A percentile compares a stretch with the other conserved stretches of the same genome.
These are phyloP conservation scores for Drosophila fungiperda DNA, from an alignment of 2,888 invertebrate genomes.

Conservation along the genomic window DNA sequence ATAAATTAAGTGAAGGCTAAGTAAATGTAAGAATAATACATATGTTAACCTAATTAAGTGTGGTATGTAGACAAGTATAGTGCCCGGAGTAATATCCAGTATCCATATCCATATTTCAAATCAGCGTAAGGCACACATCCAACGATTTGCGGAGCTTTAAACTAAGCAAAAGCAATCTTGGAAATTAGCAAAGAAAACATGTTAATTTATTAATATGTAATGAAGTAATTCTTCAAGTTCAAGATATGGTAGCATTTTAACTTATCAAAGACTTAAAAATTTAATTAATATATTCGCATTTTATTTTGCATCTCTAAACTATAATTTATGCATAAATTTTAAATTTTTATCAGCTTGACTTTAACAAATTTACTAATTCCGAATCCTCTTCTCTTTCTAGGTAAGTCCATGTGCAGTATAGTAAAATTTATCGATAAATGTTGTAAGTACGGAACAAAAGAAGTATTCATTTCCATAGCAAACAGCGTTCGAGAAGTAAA, in stretches of 20 bases:
- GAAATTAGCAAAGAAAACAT: not conserved
- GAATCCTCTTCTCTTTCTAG: constrained; percentile 51
- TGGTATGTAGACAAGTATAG: not conserved
- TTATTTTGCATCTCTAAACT: too few species aligned
- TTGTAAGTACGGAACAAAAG: constrained; percentile 59
- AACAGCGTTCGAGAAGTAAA: not conserved
- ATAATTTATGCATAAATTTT: not conserved
- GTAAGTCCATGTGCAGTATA: constrained; percentile 59
- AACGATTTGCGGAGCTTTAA: not conserved
- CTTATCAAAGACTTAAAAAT: not conserved
- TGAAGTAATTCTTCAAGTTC: not conserved
- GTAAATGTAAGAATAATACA: not conserved
- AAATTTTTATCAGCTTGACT: not conserved
- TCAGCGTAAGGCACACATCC: not conserved
- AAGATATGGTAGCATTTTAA: not conserved
- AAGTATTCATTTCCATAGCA: constrained; percentile 24
- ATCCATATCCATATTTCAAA: not conserved
- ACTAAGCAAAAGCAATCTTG: not conserved
- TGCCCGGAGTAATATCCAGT: not conserved
- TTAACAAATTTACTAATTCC: constrained; percentile 12
- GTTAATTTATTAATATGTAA: not conserved
- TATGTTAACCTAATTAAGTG: not conserved
- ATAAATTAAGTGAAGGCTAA: not conserved
- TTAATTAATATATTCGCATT: not conserved
- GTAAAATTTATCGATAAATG: constrained; percentile 17